A percentile compares a stretch with the other conserved stretches of the same genome.
Evolutionary conservation across 1,140 invertebrate species (phyloP).

Genomic region (Whitmania pigra): DNA sequence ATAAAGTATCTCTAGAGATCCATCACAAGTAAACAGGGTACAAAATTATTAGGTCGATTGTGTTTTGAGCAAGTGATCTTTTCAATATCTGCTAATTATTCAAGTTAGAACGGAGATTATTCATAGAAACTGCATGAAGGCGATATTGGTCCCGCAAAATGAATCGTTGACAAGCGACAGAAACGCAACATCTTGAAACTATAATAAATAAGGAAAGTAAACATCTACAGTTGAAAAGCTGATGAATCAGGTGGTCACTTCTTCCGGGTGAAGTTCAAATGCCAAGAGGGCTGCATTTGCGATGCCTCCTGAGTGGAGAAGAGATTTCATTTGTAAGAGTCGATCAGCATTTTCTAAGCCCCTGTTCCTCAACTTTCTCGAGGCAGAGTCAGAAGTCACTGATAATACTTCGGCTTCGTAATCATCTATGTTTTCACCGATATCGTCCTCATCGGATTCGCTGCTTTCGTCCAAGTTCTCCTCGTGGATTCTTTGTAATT

Average conservation of each 20-base stretch:
- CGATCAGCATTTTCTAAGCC: background rate
- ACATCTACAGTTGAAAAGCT: too few relatives aligned
- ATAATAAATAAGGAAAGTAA: too few relatives aligned
- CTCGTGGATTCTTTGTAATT: slow-evolving; percentile 12
- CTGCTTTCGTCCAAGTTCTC: background rate
- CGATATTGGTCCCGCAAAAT: too few relatives aligned
- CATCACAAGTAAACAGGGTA: too few relatives aligned
- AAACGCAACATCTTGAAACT: too few relatives aligned
- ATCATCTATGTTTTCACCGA: background rate
- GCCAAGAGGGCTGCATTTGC: slow-evolving; percentile 1
- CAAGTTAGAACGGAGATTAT: too few relatives aligned
- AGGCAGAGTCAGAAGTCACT: background rate
- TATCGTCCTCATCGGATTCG: background rate
- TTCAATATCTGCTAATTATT: too few relatives aligned
- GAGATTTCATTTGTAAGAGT: slow-evolving; percentile 3
- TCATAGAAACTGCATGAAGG: too few relatives aligned
- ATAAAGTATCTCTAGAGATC: too few relatives aligned
- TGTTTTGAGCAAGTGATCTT: too few relatives aligned
- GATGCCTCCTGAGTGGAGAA: background rate
- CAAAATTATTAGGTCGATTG: too few relatives aligned
- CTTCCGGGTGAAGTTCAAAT: background rate
- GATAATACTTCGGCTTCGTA: background rate
- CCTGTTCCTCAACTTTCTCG: background rate
- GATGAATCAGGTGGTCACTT: background rate
- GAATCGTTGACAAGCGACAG: too few relatives aligned